Conservation (phyloP, 2,113 vertebrate species). For the Cephalopterus ornatus region DNA sequence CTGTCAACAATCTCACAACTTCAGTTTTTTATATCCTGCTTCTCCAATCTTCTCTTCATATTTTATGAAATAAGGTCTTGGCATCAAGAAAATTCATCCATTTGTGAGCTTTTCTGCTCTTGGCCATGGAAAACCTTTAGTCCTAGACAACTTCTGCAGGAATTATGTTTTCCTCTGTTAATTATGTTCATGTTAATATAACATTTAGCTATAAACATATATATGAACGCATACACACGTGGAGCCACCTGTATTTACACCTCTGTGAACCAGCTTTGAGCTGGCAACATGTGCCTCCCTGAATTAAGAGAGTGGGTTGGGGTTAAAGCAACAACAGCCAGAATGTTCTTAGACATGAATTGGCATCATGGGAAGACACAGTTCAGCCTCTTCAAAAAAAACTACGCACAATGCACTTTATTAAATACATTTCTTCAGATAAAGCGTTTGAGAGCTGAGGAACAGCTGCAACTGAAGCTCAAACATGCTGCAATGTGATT, state of each 20-base stretch:
- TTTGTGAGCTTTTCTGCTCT: not conserved
- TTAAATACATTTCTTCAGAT: not conserved
- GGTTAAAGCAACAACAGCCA: slow-evolving; percentile 9
- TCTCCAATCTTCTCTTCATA: not conserved
- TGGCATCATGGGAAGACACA: not conserved
- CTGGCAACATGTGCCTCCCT: not conserved
- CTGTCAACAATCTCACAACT: not conserved
- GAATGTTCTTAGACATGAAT: not conserved
- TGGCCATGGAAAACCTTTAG: not conserved
- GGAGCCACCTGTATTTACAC: not conserved
- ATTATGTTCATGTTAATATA: not conserved
- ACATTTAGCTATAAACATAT: not conserved
- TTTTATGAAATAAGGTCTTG: not conserved
- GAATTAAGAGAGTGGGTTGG: not conserved
- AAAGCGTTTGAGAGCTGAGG: not conserved
- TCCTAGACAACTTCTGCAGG: not conserved
- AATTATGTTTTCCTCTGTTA: not conserved
- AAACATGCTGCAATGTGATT: not conserved
- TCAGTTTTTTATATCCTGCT: not conserved
- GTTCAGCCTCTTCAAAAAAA: not conserved
- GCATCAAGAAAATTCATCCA: not conserved
- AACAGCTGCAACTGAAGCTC: not conserved
- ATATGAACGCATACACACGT: not conserved
- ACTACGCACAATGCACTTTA: not conserved
- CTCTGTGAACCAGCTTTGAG: not conserved